A percentile compares a stretch with the other conserved stretches of the same genome.
phyloP scores from a whole-genome alignment of 2,113 vertebrate genomes.

The Haliaeetus leucogaster region DNA sequence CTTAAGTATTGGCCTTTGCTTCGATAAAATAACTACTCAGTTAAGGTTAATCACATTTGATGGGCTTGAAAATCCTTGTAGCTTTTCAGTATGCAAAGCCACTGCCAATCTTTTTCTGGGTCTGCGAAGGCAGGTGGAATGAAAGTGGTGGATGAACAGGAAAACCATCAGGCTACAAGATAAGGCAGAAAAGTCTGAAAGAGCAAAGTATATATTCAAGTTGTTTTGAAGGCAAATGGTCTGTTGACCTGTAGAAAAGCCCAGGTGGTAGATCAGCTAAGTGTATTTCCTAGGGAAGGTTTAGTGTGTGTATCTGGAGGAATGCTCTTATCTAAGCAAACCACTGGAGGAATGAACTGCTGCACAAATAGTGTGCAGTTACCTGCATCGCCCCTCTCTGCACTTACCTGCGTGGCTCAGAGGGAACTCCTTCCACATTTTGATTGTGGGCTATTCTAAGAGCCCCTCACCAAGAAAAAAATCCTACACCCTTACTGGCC shows the following conservation, averaged over 20 bases:
- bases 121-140: neutral
- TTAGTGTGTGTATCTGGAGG: neutral
- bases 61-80: neutral
- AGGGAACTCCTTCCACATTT: neutral
- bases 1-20: neutral
- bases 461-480: neutral
- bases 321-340: neutral
- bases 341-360: neutral
- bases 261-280: neutral
- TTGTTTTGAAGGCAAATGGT: neutral
- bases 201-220: neutral
- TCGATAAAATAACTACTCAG: neutral
- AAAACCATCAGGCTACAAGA: neutral
- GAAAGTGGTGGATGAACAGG: neutral
- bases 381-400: neutral
- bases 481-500: neutral
- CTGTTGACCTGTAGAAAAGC: neutral
- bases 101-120: neutral
- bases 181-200: neutral
- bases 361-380: neutral
- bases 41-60: neutral
- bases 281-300: slow-evolving; percentile 16
- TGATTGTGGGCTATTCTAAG: neutral
- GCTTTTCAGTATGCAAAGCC: neutral
- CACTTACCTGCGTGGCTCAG: neutral